These are phyloP conservation scores for Apaloderma vittatum DNA, from an alignment of 2,113 vertebrate genomes.

Conservation along the genomic window DNA sequence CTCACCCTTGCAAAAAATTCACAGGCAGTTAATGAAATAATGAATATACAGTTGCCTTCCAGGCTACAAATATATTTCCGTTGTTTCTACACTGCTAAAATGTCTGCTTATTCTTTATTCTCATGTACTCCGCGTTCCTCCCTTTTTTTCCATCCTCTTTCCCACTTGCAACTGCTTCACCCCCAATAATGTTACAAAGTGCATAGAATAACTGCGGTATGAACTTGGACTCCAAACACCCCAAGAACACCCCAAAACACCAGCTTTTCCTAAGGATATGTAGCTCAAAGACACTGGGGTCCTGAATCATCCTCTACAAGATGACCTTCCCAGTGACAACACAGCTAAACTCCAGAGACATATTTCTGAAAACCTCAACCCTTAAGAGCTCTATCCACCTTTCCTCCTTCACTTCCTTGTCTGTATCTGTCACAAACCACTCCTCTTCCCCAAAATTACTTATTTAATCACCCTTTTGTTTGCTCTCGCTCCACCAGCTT, in stretches of 20 bases:
- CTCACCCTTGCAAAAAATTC: neutral
- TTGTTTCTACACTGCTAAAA: neutral
- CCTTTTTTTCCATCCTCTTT: neutral
- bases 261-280: neutral
- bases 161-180: rapidly evolving
- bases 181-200: neutral
- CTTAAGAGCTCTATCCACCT: neutral
- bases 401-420: neutral
- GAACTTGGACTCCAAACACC: neutral
- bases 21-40: neutral
- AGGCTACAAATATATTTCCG: neutral
- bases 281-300: neutral
- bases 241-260: neutral
- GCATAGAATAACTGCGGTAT: neutral
- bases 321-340: neutral
- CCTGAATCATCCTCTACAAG: neutral
- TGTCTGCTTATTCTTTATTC: neutral
- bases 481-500: neutral
- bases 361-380: neutral
- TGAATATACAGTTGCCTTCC: neutral
- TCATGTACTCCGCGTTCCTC: rapidly evolving
- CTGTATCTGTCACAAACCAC: neutral
- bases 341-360: neutral
- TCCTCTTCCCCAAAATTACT: neutral
- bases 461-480: neutral